Conservation (phyloP, 64 coral and sea anemone species). For the Montipora cactus region DNA sequence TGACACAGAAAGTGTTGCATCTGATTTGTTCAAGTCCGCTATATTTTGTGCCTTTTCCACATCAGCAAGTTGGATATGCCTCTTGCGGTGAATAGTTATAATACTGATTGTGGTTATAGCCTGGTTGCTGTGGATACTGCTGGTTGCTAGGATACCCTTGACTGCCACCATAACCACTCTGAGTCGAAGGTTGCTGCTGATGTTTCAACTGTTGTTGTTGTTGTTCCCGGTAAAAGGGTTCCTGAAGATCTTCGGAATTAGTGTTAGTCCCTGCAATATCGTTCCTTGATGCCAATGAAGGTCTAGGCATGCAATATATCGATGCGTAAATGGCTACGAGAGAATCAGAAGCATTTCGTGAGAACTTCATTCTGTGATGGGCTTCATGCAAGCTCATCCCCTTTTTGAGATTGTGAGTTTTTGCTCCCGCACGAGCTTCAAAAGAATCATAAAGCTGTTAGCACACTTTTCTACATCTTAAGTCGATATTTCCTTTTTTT, state of each 20-base stretch:
- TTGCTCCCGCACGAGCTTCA: too few species aligned
- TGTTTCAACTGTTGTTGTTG: slow-evolving; percentile 12
- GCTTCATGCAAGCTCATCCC: too few species aligned
- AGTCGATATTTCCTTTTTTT: too few species aligned
- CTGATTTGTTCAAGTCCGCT: neutral
- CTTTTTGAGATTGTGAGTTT: too few species aligned
- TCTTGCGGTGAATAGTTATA: slow-evolving; percentile 14
- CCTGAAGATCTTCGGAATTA: neutral
- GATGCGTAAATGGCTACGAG: neutral
- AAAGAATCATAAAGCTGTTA: too few species aligned
- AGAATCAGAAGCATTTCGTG: neutral
- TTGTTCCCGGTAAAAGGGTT: neutral
- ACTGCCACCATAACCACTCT: slow-evolving; percentile 40
- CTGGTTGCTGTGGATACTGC: slow-evolving; percentile 68
- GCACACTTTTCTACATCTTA: too few species aligned
- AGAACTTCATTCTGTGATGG: neutral
- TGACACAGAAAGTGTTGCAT: neutral
- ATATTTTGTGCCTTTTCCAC: neutral
- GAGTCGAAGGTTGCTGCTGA: slow-evolving; percentile 41
- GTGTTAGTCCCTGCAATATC: neutral
- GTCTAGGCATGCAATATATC: neutral
- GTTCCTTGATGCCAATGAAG: neutral
- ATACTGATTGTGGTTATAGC: slow-evolving; percentile 40
- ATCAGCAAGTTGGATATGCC: neutral
- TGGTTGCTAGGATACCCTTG: slow-evolving; percentile 42